Evolutionary conservation across 2,797 vertebrate genomes (phyloP).

Genomic region (Coregonus sp.): DNA sequence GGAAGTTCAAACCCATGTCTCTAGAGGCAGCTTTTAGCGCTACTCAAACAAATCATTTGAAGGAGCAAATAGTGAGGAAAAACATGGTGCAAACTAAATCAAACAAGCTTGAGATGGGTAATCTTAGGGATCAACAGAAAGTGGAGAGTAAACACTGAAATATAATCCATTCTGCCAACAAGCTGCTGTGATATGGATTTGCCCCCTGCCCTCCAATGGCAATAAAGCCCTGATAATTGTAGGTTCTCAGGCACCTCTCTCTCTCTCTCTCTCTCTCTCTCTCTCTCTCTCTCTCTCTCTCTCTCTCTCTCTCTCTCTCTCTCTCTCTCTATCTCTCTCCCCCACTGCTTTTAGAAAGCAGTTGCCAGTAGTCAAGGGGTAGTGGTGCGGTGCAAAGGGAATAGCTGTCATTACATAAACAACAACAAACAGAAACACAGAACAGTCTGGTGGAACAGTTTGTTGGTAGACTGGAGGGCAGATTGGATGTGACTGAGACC

Average conservation of each 20-base stretch:
- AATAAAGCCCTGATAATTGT: conserved; percentile 1
- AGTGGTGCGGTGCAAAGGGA: not conserved
- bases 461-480: not conserved
- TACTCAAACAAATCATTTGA: conserved; percentile 21
- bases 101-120: conserved; percentile 10
- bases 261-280: not conserved
- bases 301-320: too few relatives aligned
- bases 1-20: conserved; percentile 1
- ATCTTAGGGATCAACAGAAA: not conserved
- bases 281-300: too few relatives aligned
- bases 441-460: not conserved
- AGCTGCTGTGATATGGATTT: conserved; percentile 9
- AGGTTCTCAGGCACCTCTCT: not conserved
- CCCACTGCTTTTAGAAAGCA: not conserved
- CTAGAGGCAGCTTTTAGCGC: not conserved
- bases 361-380: not conserved
- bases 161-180: conserved; percentile 30
- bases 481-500: conserved; percentile 1
- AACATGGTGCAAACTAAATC: conserved; percentile 1
- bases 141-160: conserved; percentile 16
- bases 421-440: conserved; percentile 1
- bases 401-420: conserved; percentile 4
- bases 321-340: not conserved
- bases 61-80: conserved; percentile 12
- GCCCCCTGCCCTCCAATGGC: conserved; percentile 27